Base-by-base conservation (phyloP, 2,888 invertebrate species). In the Melanargia galathea region DNA sequence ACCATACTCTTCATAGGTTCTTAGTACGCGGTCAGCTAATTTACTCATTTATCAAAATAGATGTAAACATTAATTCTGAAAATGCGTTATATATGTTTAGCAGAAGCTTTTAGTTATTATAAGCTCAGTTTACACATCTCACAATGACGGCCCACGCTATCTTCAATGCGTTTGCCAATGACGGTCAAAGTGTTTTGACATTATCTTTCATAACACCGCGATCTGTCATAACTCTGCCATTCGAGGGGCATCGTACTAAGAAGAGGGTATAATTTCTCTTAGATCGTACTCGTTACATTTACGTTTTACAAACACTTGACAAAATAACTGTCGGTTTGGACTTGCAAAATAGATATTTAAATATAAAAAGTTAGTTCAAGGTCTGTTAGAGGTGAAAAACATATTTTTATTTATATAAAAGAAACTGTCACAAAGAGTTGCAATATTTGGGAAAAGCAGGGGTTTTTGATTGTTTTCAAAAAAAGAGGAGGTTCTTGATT, bases 301-400 rank as follows among this genome's bases (percentile, higher is more conserved):
- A 48, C 48, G n/a, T 49, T 49, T 30, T 49, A 30, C 49, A 16
- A 49, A 26, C n/a, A 49, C 26, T 49, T 49, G 49, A 49, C 49
- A 49, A 26, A 49, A 49, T 49, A 49, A 49, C 30, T 16, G 26
- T 49, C 26, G 48, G 48, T 26, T 49, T 16, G 49, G 30, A 16
- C 16, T 49, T 49, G 49, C 49, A 26, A 49, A 48, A 49, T 30
- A 3, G n/a, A 49, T n/a, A n/a, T 49, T 49, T 26, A 16, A 49
- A 49, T 49, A 30, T 30, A 49, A n/a, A 30, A 26, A 49, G 49
- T 16, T 49, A 48, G 46, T 48, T 48, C 46, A 24, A n/a, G 46
- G 46, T 24, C 24, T 40, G 40, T 16, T 7, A 20, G 18, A 45
- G 10, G 10, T 45, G 20, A 45, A 45, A 20, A 45, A 45, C 20